phyloP scores from a whole-genome alignment of 2,113 vertebrate genomes.

The Chionomys nivalis region DNA sequence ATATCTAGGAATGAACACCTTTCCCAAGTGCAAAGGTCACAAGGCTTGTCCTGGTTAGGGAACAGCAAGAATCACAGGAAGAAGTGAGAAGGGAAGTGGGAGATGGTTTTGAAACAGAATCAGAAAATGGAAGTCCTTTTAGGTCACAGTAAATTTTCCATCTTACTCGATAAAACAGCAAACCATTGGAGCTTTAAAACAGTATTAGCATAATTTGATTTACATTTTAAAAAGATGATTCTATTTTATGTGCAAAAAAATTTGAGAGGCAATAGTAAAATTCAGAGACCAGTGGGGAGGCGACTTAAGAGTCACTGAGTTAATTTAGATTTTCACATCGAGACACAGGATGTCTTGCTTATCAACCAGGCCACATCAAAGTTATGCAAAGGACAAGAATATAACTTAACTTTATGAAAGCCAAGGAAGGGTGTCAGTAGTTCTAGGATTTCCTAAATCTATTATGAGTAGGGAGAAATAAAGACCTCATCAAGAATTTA shows the following conservation, averaged over 20 bases:
- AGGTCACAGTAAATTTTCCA: background rate
- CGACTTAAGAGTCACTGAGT: background rate
- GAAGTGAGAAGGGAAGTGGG: background rate
- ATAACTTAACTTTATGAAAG: background rate
- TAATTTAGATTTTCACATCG: conserved; percentile 3
- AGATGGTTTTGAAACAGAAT: background rate
- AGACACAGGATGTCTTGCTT: background rate
- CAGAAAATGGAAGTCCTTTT: background rate
- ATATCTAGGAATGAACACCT: background rate
- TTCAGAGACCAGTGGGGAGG: background rate
- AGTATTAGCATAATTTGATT: conserved; percentile 13
- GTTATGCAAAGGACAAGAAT: background rate
- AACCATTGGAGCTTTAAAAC: conserved; percentile 1
- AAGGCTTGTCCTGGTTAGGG: background rate
- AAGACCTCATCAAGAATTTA: background rate
- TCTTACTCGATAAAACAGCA: background rate
- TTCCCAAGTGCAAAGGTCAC: background rate
- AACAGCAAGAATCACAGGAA: background rate
- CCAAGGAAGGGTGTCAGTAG: background rate
- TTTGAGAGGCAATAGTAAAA: background rate
- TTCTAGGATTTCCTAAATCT: background rate
- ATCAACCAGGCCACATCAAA: conserved; percentile 40
- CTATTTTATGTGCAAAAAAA: background rate
- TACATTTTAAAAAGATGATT: conserved; percentile 28
- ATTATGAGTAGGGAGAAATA: background rate